Evolutionary conservation across 2,888 invertebrate species (phyloP), one percentile per base, ranked within the genome.

Genomic region (Erebia aethiops): DNA sequence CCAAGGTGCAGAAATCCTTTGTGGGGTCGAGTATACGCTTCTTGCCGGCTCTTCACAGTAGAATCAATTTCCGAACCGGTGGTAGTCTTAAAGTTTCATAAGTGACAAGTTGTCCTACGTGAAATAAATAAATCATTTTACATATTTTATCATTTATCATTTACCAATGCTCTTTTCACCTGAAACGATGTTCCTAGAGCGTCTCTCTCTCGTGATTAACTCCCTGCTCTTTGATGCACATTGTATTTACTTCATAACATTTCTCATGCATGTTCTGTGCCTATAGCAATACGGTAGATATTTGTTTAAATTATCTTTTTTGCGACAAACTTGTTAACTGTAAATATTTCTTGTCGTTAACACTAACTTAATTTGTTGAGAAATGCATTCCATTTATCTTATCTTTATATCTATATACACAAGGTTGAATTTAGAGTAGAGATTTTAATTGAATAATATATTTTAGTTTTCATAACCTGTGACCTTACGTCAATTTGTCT

Each of bases 291-390:
- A 82, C 58, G 77, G 78, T 77, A 70, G 71, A 82, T 78, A 77
- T 79, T 84, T 46, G 66, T 69, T 46, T 18, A 67, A 72, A 66
- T 62, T 63, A 46, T 54, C 63, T n/a, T 58, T 73, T 75, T 76
- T 75, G 56, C 72, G 72, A 76, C 77, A 74, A 80, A 80, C 78
- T 78, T 79, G 80, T 78, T 80, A 86, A 81, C 83, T 81, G 81
- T 86, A 82, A 84, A 85, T 83, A 82, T 75, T 80, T 89, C 86
- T 83, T 82, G 80, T 90, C 85, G 85, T 88, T 89, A 76, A 76
- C 70, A 71, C 67, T 72, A 77, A 79, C 74, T 67, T 73, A 77
- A 73, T 68, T 72, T 74, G 63, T 72, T 57, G 49, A 75, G 67
- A 64, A 64, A 74, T 67, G 26, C 18, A 51, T 2, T 63, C 49